Conservation (phyloP, 2,888 invertebrate genomes). For the Zeuzera pyrina region DNA sequence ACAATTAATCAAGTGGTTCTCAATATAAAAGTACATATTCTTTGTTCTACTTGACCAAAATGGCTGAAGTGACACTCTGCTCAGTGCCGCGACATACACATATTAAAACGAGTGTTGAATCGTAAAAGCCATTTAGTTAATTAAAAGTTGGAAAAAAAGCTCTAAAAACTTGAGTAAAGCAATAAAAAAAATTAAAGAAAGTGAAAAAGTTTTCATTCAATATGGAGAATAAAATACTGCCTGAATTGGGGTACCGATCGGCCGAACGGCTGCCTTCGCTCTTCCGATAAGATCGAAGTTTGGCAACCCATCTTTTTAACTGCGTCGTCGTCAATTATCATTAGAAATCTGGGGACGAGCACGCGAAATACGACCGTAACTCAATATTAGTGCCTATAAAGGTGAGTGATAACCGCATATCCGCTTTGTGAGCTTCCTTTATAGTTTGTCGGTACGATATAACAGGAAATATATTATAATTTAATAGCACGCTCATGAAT, state of each 20-base stretch:
- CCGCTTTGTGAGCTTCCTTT: constrained; percentile 30
- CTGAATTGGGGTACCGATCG: constrained; percentile 19
- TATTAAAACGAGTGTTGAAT: too few species aligned
- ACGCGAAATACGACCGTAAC: constrained; percentile 42
- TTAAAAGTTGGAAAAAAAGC: constrained; percentile 14
- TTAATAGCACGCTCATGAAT: constrained; percentile 6
- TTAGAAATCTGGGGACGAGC: constrained; percentile 45
- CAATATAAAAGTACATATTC: too few species aligned
- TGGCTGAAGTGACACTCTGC: too few species aligned
- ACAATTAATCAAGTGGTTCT: too few species aligned
- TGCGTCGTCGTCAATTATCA: constrained; percentile 58
- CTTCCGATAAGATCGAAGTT: constrained; percentile 46
- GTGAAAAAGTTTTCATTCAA: constrained; percentile 27
- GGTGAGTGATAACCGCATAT: constrained; percentile 59
- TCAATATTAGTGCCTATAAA: constrained; percentile 67
- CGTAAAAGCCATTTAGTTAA: too few species aligned
- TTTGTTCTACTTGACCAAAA: too few species aligned
- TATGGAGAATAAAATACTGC: constrained; percentile 23
- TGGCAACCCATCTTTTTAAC: constrained; percentile 58
- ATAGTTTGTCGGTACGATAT: constrained; percentile 34
- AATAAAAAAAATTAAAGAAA: constrained; percentile 27
- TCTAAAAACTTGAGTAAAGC: constrained; percentile 25
- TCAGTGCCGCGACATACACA: too few species aligned
- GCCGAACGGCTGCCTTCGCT: constrained; percentile 18
- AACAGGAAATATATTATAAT: constrained; percentile 38